Evolutionary conservation across 2,797 vertebrate genomes (phyloP).

Genomic region (Amphiprion clarkii): DNA sequence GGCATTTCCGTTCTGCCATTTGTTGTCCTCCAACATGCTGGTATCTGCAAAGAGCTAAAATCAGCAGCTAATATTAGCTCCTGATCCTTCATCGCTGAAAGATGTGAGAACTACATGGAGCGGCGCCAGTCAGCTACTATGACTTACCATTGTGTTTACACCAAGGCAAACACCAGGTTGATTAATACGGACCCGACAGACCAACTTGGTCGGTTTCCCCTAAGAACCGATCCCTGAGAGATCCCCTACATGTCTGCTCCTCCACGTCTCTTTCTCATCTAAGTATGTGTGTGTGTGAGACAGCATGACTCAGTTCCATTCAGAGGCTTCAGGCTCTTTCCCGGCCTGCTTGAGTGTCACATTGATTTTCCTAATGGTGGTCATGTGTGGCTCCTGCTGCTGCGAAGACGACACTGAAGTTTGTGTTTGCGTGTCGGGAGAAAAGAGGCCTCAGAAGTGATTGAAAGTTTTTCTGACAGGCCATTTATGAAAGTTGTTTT

Average conservation of each 20-base stretch:
- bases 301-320: slow-evolving; percentile 67
- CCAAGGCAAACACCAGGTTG: not conserved
- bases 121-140: not conserved
- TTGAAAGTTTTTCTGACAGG: slow-evolving; percentile 15
- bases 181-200: slow-evolving; percentile 29
- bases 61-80: not conserved
- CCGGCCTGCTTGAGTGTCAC: slow-evolving; percentile 67
- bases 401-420: slow-evolving; percentile 18
- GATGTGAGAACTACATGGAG: not conserved
- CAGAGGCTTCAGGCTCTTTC: slow-evolving; percentile 66
- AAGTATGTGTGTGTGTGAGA: slow-evolving; percentile 26
- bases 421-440: slow-evolving; percentile 19
- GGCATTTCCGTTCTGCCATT: not conserved
- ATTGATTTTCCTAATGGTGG: slow-evolving; percentile 73
- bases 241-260: slow-evolving; percentile 15
- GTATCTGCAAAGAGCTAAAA: not conserved
- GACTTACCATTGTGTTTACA: not conserved
- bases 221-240: slow-evolving; percentile 1
- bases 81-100: not conserved
- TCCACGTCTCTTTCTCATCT: slow-evolving; percentile 36
- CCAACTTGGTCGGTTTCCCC: slow-evolving; percentile 22
- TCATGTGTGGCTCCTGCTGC: slow-evolving; percentile 66
- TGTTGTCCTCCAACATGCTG: not conserved
- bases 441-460: slow-evolving; percentile 22
- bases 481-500: slow-evolving; percentile 20